Base-by-base conservation (phyloP, 2,888 invertebrate species). In the Eurytoma californica region DNA sequence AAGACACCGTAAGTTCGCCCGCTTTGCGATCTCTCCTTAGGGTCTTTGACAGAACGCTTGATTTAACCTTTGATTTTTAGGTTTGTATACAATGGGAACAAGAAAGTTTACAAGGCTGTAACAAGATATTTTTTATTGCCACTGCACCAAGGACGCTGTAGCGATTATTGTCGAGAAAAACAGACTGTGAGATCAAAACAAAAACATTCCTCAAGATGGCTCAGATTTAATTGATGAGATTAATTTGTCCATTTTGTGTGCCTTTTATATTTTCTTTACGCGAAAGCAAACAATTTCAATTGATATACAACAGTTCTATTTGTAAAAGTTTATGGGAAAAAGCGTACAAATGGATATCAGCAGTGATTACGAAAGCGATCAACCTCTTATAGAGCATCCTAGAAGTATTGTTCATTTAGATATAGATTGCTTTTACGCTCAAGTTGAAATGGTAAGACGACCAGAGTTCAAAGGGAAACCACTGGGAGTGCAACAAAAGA, bases 371-470 rank as follows among this genome's bases (percentile, higher is more conserved):
- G 80, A 84, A 20, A 86, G 86, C 20, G 86, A 85, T 76, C 86
- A 88, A 79, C 70, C 83, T 28, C 83, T 83, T 57, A 83, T 85
- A 78, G 85, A 84, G 73, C 96, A 96, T 90, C 91, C 92, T 73
- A 93, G 93, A 86, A 93, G 93, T 81, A 95, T 96, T 84, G 93
- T 96, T 86, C 96, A 96, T 88, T 91, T 96, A 85, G 96, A 96
- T 88, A 92, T 96, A 88, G 96, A 96, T 89, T 96, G 94, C 89
- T 96, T 95, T 91, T 96, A 96, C 91, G 96, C 96, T 80, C 96
- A 96, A 92, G 95, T 96, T 83, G 96, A 96, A 91, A 95, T 95
- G 92, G 89, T 95, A 77, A 93, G 93, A 83, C 93, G 95, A 88
- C 95, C 95, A 3, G 92, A 93, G 84, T 90, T 95, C 73, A 92